Evolutionary conservation across 2,888 invertebrate genomes (phyloP), one percentile per base, ranked within the genome.

Genomic region (Tipula unca): DNA sequence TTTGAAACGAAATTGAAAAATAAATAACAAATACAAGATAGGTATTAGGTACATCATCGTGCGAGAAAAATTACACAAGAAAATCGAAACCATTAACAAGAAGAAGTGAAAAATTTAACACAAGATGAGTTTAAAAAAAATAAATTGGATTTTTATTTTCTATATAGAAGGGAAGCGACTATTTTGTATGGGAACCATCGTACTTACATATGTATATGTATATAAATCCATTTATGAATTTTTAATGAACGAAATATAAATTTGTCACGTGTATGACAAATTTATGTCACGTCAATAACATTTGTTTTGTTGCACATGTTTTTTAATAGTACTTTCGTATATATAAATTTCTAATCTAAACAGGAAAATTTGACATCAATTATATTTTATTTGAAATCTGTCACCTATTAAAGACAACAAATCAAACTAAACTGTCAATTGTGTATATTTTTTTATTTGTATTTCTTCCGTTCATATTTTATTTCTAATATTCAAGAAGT

Each of bases 381-480:
- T 69, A 69, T 69, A 69, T 69, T 69, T 69, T 69, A 69, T 69
- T 69, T 69, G 69, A 69, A 69, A 69, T 69, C 69, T 69, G 69
- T 69, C 69, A 69, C 69, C 69, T 69, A 69, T 25, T 69, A 69
- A 69, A 20, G 25, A 69, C 69, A 69, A 69, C 69, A 69, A 69
- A 69, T 69, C 69, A 69, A 69, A 69, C 25, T 25, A 69, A 69
- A 69, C 69, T 69, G 69, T 69, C 69, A 69, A 25, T 69, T 25
- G 4, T 39, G 39, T 39, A 3, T 48, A 48, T n/a, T 14, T 39
- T 48, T 17, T 69, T 3, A 25, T 69, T 10, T 25, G 10, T 25
- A 20, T 69, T 69, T 69, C 20, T 69, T 69, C 25, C 69, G 69
- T 69, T 69, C 10, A 25, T 25, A 69, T 20, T 25, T 25, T 69